Evolutionary conservation across 2,888 invertebrate species (phyloP), one percentile per base, ranked within the genome.

Genomic region (Hypolimnas misippus): DNA sequence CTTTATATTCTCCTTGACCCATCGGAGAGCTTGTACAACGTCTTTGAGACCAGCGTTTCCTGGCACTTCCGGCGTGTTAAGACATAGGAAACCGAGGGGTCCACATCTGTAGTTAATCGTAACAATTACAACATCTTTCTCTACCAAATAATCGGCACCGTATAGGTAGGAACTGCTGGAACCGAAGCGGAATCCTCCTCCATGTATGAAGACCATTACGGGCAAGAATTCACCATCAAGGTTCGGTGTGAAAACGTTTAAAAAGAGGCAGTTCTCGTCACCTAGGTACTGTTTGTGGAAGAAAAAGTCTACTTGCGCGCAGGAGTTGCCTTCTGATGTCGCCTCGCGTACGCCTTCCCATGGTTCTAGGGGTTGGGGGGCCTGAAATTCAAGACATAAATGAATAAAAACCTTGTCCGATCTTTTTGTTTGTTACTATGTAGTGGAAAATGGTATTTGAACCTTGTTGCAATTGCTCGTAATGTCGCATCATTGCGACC

Each of bases 261-360:
- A 84, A 76, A 94, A 95, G 0, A 96, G 89, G 71, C 95, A 96
- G 79, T 95, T 95, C 71, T 96, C 95, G 55, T 83, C 87, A 0
- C 94, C 94, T 0, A 83, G 73, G 63, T 90, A 90, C 3, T 83
- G 72, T 52, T 92, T 88, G 61, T 83, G 73, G n/a, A 79, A 71
- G 12, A 87, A 73, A 0, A 76, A 72, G 63, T 93, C 92, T 0
- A 93, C 74, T 79, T 95, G 95, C 0, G 94, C 93, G 68, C 94
- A 93, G 0, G 93, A 88, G 31, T 93, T 92, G 2, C 94, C 92
- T 77, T 95, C 95, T 1, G 93, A 84, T 0, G 93, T 93, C 0
- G 95, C 95, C 54, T 94, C 93, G 58, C 93, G 89, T 1, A 93
- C 83, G 0, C 93, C 94, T 0, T 89, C 84, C 94, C 94, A 94